Evolutionary conservation across 2,113 vertebrate species (phyloP).

Genomic region (Pica pica): DNA sequence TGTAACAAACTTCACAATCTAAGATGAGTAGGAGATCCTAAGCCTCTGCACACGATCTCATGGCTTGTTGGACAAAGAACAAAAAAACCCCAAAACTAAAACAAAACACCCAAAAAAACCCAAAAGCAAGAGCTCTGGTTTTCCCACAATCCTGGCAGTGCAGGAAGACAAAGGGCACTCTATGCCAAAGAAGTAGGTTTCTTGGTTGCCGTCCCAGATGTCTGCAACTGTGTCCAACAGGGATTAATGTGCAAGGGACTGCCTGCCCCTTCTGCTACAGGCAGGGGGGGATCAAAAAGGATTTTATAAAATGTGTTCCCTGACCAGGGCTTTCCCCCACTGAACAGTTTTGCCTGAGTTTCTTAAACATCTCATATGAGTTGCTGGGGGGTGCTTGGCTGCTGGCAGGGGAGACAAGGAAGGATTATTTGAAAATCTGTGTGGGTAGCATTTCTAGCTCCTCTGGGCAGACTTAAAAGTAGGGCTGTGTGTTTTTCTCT

Average conservation of each 20-base stretch:
- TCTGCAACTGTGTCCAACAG: constrained; percentile 14
- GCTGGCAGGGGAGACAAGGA: background rate
- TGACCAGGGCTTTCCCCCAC: background rate
- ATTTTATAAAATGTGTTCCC: constrained; percentile 30
- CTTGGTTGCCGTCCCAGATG: constrained; percentile 56
- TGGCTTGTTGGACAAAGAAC: background rate
- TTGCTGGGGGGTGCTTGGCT: background rate
- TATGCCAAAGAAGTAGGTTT: constrained; percentile 55
- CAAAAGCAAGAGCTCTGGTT: background rate
- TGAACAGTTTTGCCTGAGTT: background rate
- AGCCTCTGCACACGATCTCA: background rate
- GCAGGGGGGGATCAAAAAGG: constrained; percentile 34
- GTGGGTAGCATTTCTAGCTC: background rate
- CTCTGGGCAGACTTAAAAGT: background rate
- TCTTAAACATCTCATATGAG: background rate
- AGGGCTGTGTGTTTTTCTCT: background rate
- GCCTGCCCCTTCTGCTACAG: constrained; percentile 12
- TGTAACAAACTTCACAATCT: background rate
- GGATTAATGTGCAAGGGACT: constrained; percentile 53
- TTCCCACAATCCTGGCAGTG: constrained; percentile 17
- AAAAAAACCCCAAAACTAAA: background rate
- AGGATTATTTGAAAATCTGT: background rate
- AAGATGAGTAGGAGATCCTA: background rate
- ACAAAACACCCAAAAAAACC: fast-evolving
- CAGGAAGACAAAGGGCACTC: constrained; percentile 48